Evolutionary conservation across 2,113 vertebrate species (phyloP).

Genomic region (Lagopus leucura): DNA sequence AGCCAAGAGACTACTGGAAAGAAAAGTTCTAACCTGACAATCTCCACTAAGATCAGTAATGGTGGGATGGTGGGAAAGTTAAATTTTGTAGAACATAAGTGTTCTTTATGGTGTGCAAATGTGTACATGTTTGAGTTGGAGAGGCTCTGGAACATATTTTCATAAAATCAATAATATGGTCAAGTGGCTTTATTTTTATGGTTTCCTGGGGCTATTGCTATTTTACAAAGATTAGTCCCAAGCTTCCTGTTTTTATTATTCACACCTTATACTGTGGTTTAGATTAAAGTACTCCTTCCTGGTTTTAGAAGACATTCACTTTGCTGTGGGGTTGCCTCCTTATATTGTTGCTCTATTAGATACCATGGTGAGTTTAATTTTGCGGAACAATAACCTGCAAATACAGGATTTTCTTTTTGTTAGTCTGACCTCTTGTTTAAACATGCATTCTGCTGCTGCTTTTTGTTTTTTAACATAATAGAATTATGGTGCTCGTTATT

Average conservation of each 20-base stretch:
- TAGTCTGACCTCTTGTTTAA: neutral
- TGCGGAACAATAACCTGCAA: neutral
- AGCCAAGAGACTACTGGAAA: neutral
- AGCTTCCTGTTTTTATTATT: slow-evolving; percentile 68
- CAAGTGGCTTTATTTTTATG: slow-evolving; percentile 46
- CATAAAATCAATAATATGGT: slow-evolving; percentile 21
- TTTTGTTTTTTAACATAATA: neutral
- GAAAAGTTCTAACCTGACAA: neutral
- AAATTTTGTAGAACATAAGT: neutral
- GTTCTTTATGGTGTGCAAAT: neutral
- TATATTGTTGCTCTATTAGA: neutral
- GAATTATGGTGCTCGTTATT: neutral
- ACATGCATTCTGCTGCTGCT: fast-evolving
- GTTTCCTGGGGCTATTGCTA: slow-evolving; percentile 63
- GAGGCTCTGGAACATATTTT: slow-evolving; percentile 28
- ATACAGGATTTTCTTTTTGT: neutral
- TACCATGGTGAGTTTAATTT: neutral
- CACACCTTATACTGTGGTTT: slow-evolving; percentile 54
- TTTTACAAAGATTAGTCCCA: slow-evolving; percentile 62
- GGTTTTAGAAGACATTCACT: slow-evolving; percentile 45
- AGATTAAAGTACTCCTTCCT: slow-evolving; percentile 49
- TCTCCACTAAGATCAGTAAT: neutral
- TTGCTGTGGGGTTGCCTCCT: neutral
- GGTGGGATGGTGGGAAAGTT: neutral
- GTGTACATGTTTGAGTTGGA: neutral